Base-by-base conservation (phyloP, 1,140 invertebrate species). In the Diachasma alloeum region DNA sequence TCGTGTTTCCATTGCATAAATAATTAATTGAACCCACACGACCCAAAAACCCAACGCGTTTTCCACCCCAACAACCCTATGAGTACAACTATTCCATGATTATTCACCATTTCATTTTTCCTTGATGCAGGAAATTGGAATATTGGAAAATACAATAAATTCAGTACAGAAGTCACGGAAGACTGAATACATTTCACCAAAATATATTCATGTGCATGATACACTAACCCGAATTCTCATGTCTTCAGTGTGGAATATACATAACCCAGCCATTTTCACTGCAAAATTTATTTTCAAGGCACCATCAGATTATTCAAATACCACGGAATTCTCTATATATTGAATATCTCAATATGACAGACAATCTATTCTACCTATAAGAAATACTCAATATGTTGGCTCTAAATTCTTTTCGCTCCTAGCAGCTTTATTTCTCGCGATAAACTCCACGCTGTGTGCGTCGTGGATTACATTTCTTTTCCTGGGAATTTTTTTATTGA, bases 281-380 rank as follows among this genome's bases (percentile, higher is more conserved):
- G 75, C 39, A 37, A 77, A 74, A 78, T 79, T 79, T 81, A 81
- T 82, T 77, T 44, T 8, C 10, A 44, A 68, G 74, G 48, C 59
- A 75, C 72, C 66, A 79, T 81, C 56, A 56, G 63, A 71, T 82
- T 83, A 83, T 83, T 82, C 78, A 80, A 81, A 82, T 81, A 80
- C 70, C 31, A 31, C 75, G 3, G 17, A 48, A 36, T 37, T 36
- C 73, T 78, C 59, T 46, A 72, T 76, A 74, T 80, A 82, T 82
- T 76, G 76, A 81, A 80, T 81, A 83, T 81, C 76, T 10, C 8
- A 8, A 31, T 39, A 63, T 36, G 44, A 73, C 71, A 74, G 31
- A n/a, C 17, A 67, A 15, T 74, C 31, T 48, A 44, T 63, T 72
- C 2, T 39, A 8, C 15, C 15, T 68, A 1, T 17, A 19, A 8